These are phyloP conservation scores for Leiothrix lutea DNA, from an alignment of 2,113 vertebrate species.

Conservation along the genomic window DNA sequence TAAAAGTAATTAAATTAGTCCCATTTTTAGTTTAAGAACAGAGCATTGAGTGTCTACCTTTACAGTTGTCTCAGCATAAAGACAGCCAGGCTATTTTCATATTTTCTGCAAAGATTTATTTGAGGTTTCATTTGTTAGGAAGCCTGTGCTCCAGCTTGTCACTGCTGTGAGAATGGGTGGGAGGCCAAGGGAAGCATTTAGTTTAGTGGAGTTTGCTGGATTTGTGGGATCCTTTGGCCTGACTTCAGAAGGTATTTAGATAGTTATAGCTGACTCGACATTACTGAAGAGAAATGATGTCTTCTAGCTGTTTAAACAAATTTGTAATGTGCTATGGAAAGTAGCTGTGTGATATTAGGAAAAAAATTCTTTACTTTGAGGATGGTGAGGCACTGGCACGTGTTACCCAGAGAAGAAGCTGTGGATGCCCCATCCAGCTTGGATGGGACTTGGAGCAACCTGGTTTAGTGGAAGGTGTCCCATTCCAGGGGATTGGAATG, in stretches of 20 bases:
- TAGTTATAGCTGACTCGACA: slow-evolving; percentile 30
- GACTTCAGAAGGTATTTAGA: background rate
- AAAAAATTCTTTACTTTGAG: background rate
- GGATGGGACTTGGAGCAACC: background rate
- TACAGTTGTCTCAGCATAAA: background rate
- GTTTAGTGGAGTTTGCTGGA: slow-evolving; percentile 39
- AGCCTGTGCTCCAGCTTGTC: background rate
- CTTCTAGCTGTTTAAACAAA: background rate
- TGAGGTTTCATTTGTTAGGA: background rate
- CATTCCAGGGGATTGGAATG: background rate
- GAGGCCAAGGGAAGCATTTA: background rate
- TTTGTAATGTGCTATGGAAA: background rate
- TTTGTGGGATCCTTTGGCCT: slow-evolving; percentile 39
- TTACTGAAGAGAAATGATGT: background rate
- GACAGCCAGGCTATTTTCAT: background rate
- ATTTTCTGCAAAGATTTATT: background rate
- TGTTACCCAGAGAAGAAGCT: background rate
- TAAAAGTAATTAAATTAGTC: background rate
- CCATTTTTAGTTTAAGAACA: background rate
- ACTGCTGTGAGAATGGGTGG: background rate
- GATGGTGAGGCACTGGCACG: background rate
- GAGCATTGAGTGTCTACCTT: background rate
- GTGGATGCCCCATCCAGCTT: background rate
- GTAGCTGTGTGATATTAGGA: background rate
- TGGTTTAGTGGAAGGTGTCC: background rate